A percentile compares a stretch with the other conserved stretches of the same genome.
These are phyloP conservation scores for Asarcornis scutulata DNA, from an alignment of 2,113 vertebrate species.

Conservation along the genomic window DNA sequence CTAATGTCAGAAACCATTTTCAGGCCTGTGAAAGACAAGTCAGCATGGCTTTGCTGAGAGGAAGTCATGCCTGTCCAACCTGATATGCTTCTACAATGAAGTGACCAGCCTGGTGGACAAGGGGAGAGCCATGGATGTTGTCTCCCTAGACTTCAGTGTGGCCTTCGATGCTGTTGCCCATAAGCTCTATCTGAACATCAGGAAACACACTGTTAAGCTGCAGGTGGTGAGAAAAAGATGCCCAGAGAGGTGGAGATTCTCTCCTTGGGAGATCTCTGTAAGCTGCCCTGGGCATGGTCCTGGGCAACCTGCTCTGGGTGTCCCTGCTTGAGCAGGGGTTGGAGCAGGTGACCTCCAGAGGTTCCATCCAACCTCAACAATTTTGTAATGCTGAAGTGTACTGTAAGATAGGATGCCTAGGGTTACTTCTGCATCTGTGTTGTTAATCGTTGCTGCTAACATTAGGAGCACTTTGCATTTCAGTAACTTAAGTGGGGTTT, in stretches of 20 bases:
- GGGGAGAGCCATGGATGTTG: neutral
- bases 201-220: neutral
- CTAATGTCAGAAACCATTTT: neutral
- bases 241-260: neutral
- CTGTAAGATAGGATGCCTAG: neutral
- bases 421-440: neutral
- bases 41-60: neutral
- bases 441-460: neutral
- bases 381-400: neutral
- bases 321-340: neutral
- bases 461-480: neutral
- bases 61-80: neutral
- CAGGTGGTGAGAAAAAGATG: neutral
- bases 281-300: neutral
- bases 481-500: neutral
- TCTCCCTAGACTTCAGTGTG: neutral
- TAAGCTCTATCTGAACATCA: neutral
- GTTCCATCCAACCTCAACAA: no score
- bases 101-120: neutral
- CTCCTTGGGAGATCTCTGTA: neutral
- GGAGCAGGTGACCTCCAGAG: no score
- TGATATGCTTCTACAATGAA: neutral
- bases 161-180: neutral
- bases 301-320: no score
- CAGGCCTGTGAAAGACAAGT: neutral